Conservation (phyloP, 2,888 invertebrate species). For the Antitype chi region DNA sequence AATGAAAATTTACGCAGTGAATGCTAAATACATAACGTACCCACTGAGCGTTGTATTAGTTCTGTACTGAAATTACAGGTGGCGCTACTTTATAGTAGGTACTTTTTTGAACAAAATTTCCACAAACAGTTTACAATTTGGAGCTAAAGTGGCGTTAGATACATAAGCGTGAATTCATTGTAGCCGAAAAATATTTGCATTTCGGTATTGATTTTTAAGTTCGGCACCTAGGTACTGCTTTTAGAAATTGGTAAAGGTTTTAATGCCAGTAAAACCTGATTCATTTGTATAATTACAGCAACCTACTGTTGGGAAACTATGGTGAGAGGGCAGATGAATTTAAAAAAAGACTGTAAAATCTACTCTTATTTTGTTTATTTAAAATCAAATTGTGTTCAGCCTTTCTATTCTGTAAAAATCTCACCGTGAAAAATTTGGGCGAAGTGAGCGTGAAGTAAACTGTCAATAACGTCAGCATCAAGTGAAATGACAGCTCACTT, state of each 20-base stretch:
- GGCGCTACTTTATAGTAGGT: conserved; percentile 29
- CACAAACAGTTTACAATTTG: neutral
- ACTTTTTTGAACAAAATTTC: neutral
- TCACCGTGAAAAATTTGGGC: neutral
- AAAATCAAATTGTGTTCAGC: neutral
- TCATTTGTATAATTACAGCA: neutral
- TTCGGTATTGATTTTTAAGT: neutral
- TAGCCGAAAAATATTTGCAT: neutral
- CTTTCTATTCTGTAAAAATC: neutral
- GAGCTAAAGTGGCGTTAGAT: neutral
- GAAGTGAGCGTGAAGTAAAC: neutral
- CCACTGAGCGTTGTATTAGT: conserved; percentile 12
- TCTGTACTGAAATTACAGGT: conserved; percentile 28
- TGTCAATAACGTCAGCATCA: neutral
- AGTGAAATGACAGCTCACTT: neutral
- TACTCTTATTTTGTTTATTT: neutral
- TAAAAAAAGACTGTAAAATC: neutral
- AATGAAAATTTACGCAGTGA: conserved; percentile 13
- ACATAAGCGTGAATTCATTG: neutral
- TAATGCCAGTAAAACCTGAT: neutral
- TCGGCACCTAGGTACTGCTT: neutral
- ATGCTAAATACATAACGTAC: conserved; percentile 4
- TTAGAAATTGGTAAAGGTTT: neutral
- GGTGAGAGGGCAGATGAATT: neutral
- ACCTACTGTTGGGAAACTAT: neutral